Conservation (phyloP, 2,888 invertebrate species). For the Morinoia aosen region DNA sequence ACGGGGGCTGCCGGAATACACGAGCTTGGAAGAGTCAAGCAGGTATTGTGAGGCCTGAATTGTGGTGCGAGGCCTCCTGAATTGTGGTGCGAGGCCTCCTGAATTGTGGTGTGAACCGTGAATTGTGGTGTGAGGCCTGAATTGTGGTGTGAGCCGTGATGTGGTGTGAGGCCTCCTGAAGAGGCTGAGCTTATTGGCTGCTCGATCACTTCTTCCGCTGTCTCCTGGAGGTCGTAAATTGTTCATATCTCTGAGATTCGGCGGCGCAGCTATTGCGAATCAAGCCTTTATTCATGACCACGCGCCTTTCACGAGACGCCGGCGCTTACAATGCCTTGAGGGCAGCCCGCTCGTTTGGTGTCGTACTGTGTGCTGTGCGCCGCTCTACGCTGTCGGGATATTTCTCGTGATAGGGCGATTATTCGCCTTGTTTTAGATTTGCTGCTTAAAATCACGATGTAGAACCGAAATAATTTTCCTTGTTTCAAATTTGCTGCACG, state of each 20-base stretch:
- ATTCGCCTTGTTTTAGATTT: too few relatives aligned
- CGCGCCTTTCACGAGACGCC: neutral
- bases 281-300: neutral
- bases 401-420: neutral
- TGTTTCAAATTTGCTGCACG: too few relatives aligned
- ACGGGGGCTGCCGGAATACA: neutral
- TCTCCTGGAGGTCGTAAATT: neutral
- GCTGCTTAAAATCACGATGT: too few relatives aligned
- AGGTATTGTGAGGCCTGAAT: neutral
- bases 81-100: neutral
- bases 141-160: neutral
- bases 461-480: too few relatives aligned
- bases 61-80: neutral
- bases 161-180: neutral
- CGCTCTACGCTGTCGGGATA: neutral
- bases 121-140: neutral
- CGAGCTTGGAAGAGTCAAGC: conserved; percentile 28
- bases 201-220: conserved; percentile 19
- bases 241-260: neutral
- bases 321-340: neutral
- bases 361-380: neutral
- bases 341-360: neutral
- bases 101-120: conserved; percentile 10
- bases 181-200: neutral
- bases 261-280: neutral